phyloP scores from a whole-genome alignment of 1,140 invertebrate genomes.

The Chrysomallon squamiferum region DNA sequence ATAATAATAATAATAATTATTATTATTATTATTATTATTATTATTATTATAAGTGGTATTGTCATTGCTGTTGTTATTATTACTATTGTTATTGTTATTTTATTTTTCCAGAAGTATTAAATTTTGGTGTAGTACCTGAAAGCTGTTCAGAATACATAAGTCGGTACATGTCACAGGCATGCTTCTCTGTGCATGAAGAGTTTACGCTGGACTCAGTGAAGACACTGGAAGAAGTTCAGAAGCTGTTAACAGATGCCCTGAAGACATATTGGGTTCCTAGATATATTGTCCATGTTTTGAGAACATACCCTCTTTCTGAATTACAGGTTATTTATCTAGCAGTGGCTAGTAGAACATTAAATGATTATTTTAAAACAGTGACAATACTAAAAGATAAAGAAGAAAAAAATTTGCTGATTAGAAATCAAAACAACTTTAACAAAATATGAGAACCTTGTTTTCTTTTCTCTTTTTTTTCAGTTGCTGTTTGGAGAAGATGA shows the following conservation, averaged over 20 bases:
- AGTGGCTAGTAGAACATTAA: too few species aligned
- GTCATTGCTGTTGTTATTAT: too few species aligned
- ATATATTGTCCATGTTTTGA: conserved; percentile 30
- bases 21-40: too few species aligned
- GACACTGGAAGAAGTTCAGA: conserved; percentile 24
- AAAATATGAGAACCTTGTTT: too few species aligned
- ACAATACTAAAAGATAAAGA: too few species aligned
- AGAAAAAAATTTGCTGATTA: too few species aligned
- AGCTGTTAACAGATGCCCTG: conserved; percentile 20
- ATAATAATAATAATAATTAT: too few species aligned
- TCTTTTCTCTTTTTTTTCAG: too few species aligned
- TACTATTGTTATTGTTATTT: not conserved
- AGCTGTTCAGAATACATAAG: conserved; percentile 8
- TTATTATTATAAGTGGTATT: too few species aligned
- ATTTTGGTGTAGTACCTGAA: conserved; percentile 33
- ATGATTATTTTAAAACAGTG: too few species aligned
- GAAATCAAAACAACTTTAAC: too few species aligned
- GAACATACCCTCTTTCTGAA: conserved; percentile 6
- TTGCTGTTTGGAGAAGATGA: too few species aligned
- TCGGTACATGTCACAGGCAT: not conserved
- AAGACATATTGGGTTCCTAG: conserved; percentile 38
- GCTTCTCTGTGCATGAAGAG: not conserved
- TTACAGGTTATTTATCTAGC: not conserved
- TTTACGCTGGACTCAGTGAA: conserved; percentile 16
- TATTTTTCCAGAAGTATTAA: conserved; percentile 21